Percentiles rank a stretch among this genome's conserved stretches.
Evolutionary conservation across 2,797 vertebrate species (phyloP).

Genomic region (Eulemur coronatus): DNA sequence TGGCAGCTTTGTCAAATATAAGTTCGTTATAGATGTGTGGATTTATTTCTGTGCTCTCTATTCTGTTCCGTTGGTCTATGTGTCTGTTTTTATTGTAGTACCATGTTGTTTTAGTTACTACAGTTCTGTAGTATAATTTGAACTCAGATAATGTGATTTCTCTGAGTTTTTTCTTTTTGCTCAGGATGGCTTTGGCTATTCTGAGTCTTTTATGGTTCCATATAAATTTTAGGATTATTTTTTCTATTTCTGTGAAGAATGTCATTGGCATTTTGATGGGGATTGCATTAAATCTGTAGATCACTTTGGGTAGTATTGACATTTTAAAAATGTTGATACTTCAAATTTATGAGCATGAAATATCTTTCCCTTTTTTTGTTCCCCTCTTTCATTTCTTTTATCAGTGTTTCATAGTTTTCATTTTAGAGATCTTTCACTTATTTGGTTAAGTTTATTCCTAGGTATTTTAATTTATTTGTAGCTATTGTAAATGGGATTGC

Average conservation of each 20-base stretch:
- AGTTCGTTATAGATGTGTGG: background rate
- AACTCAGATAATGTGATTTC: background rate
- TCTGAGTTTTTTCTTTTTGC: background rate
- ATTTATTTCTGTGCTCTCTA: background rate
- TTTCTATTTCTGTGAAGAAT: background rate
- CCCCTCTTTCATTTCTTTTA: background rate
- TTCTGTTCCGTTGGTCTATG: background rate
- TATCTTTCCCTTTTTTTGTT: background rate
- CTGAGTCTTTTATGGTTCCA: background rate
- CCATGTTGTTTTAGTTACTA: background rate
- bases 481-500: background rate
- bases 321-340: background rate
- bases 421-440: too few relatives aligned
- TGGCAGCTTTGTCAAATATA: background rate
- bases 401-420: background rate
- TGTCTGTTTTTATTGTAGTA: background rate
- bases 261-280: background rate
- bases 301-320: background rate
- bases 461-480: background rate
- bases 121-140: background rate
- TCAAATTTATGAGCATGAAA: background rate
- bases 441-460: background rate
- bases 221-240: background rate
- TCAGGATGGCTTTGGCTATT: background rate
- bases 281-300: background rate